Percentiles rank a stretch among this genome's conserved stretches.
Evolutionary conservation across 2,888 invertebrate species (phyloP).

Genomic region (Caenorhabditis sp.): DNA sequence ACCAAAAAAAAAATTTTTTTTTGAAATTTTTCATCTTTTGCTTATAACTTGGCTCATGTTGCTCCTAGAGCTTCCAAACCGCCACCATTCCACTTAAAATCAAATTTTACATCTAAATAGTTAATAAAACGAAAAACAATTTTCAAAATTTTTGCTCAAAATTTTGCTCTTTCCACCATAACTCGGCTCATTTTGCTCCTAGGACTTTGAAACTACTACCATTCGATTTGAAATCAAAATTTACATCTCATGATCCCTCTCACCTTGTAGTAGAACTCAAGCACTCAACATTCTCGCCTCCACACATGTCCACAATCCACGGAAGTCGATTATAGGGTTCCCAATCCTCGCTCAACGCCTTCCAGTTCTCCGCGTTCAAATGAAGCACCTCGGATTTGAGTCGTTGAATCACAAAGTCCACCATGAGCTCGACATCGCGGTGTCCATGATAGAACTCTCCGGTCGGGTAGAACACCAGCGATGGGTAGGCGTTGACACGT

Average conservation of each 20-base stretch:
- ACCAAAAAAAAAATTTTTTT: too few relatives aligned
- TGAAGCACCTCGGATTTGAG: constrained; percentile 84
- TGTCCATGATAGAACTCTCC: constrained; percentile 87
- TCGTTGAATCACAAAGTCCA: constrained; percentile 87
- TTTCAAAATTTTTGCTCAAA: too few relatives aligned
- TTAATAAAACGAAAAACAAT: too few relatives aligned
- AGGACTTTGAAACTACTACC: too few relatives aligned
- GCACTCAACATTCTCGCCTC: constrained; percentile 80
- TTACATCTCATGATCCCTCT: not conserved
- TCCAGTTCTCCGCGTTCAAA: constrained; percentile 74
- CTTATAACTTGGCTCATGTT: not conserved
- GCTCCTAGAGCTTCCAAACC: too few relatives aligned
- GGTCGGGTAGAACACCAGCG: constrained; percentile 88
- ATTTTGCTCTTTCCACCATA: too few relatives aligned
- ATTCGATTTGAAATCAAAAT: not conserved
- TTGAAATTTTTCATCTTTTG: not conserved
- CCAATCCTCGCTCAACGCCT: constrained; percentile 70
- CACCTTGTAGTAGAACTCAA: constrained; percentile 57
- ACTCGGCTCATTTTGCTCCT: too few relatives aligned
- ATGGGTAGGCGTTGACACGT: constrained; percentile 89
- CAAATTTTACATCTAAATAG: too few relatives aligned
- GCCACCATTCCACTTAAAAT: too few relatives aligned
- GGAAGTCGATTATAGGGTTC: constrained; percentile 82
- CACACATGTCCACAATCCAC: constrained; percentile 86
- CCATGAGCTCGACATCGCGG: constrained; percentile 86